Evolutionary conservation across 2,888 invertebrate genomes (phyloP), one percentile per base, ranked within the genome.

Genomic region (Diarsia brunnea): DNA sequence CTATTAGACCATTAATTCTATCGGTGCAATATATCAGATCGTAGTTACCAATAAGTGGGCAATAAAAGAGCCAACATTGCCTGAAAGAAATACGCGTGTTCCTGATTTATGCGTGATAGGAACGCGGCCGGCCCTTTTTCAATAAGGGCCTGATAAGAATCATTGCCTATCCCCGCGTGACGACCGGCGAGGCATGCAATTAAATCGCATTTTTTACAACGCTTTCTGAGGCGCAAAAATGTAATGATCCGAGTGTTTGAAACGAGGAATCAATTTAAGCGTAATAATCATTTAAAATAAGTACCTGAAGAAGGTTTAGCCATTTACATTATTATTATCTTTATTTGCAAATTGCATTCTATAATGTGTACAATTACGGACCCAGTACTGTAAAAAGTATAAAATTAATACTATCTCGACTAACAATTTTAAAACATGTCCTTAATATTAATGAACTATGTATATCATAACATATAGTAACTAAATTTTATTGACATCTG

Each of bases 91-190:
- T 93, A 94, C 90, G 86, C 89, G 87, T 86, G 87, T 87, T 82
- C 88, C 93, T 95, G 96, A 96, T 96, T 96, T 96, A 96, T 95
- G 93, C 94, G 89, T 86, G 91, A 91, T 90, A 91, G 96, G 95
- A 95, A 95, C 95, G 92, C 91, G 90, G 86, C 87, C 87, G 91
- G 92, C 95, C 95, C 91, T 90, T 93, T 94, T 95, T 96, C 95
- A 95, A 96, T 96, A 95, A 95, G 92, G 91, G 86, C 84, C 79
- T 89, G 96, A 96, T 96, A 95, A 95, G 95, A 95, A 95, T 95
- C 95, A 95, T 95, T 93, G 95, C 94, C 88, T 82, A 90, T 85
- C 84, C 91, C 90, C 88, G 91, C 91, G 92, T 90, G 91, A 92
- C 88, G 90, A 86, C 86, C 90, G 89, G 80, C 86, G 85, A 87